Percentiles rank a stretch among this genome's conserved stretches.
Evolutionary conservation across 2,797 vertebrate species (phyloP).

Genomic region (Poeciliopsis gracilis): DNA sequence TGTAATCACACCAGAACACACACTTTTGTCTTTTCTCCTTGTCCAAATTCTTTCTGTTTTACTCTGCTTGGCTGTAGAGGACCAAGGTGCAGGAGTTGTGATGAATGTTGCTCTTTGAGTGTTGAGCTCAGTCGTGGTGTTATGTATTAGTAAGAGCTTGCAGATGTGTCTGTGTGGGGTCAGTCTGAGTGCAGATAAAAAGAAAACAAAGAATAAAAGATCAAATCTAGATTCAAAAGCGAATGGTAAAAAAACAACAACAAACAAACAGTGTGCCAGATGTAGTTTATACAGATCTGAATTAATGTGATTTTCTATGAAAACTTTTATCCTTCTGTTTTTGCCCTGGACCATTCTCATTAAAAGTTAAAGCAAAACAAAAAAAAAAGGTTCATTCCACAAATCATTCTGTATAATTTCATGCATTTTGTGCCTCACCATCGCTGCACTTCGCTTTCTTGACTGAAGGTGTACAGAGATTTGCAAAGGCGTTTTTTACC

Average conservation of each 20-base stretch:
- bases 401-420: conserved; percentile 25
- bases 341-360: conserved; percentile 32
- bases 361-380: conserved; percentile 40
- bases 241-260: conserved; percentile 33
- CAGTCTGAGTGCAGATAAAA: conserved; percentile 30
- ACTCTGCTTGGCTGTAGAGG: conserved; percentile 65
- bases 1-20: conserved; percentile 67
- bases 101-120: conserved; percentile 73
- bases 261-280: conserved; percentile 2
- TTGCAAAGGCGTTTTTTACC: neutral
- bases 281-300: conserved; percentile 29
- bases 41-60: conserved; percentile 68
- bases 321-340: conserved; percentile 54
- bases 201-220: conserved; percentile 43
- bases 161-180: conserved; percentile 28
- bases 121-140: conserved; percentile 54
- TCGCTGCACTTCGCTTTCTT: conserved; percentile 34
- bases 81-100: conserved; percentile 62
- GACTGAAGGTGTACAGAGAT: neutral
- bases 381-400: conserved; percentile 28
- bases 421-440: conserved; percentile 46
- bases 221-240: conserved; percentile 46
- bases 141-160: conserved; percentile 64
- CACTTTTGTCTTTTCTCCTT: conserved; percentile 75
- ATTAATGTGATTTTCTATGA: conserved; percentile 45